Percentiles rank a stretch among this genome's conserved stretches.
Conservation (phyloP, 2,797 vertebrate species). For the Semotilus atromaculatus region DNA sequence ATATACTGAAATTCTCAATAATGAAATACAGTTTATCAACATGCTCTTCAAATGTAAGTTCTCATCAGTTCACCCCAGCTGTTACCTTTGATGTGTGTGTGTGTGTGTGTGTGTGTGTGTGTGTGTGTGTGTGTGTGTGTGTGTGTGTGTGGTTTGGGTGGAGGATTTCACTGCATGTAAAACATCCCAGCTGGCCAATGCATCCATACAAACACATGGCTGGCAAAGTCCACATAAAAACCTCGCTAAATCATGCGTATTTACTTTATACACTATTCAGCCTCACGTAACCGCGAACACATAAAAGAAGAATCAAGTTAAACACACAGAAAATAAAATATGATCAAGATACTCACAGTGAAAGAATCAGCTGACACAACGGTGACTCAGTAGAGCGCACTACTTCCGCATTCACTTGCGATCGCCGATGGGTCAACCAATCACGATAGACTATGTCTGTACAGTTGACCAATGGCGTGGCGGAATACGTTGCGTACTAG, state of each 20-base stretch:
- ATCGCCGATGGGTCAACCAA: conserved; percentile 72
- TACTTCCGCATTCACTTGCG: conserved; percentile 81
- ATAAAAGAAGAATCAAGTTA: not conserved
- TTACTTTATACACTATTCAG: not conserved
- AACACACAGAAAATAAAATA: conserved; percentile 64
- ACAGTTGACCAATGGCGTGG: conserved; percentile 60
- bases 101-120: not conserved
- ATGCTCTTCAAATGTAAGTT: not conserved
- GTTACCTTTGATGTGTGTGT: not conserved
- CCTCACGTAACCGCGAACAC: not conserved
- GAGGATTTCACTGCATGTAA: not conserved
- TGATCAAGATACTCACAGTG: conserved; percentile 83
- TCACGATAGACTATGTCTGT: conserved; percentile 6
- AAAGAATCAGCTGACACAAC: conserved; percentile 86
- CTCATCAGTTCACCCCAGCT: not conserved
- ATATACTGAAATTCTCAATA: not conserved
- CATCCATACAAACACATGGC: conserved; percentile 27
- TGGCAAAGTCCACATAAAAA: not conserved
- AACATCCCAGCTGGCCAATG: not conserved
- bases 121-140: conserved; percentile 16
- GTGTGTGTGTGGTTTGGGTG: not conserved
- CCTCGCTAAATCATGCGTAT: not conserved
- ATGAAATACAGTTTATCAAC: not conserved
- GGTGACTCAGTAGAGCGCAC: conserved; percentile 84
- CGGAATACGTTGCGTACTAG: conserved; percentile 23